phyloP scores from a whole-genome alignment of 2,888 invertebrate genomes.

The Lithosia quadra region DNA sequence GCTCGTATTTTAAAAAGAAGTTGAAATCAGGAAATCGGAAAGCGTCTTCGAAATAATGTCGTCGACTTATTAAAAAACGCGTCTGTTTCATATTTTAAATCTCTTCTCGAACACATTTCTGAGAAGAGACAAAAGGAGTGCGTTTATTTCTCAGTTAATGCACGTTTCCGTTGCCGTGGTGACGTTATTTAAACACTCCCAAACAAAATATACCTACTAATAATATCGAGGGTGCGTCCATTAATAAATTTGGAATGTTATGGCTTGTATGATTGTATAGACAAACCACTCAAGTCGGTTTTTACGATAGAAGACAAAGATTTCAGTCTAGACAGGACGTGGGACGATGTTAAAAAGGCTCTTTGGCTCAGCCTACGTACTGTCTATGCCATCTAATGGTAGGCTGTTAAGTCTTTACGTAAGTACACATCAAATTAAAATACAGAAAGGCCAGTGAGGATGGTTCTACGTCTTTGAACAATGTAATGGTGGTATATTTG shows the following conservation, averaged over 20 bases:
- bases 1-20: too few relatives aligned
- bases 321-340: not conserved
- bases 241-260: slow-evolving; percentile 7
- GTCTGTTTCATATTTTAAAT: slow-evolving; percentile 24
- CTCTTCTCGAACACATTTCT: slow-evolving; percentile 20
- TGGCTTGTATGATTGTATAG: not conserved
- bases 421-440: not conserved
- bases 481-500: too few relatives aligned
- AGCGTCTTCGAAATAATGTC: slow-evolving; percentile 15
- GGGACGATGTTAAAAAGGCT: not conserved
- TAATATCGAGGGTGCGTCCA: slow-evolving; percentile 21
- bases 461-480: not conserved
- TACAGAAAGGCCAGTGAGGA: not conserved
- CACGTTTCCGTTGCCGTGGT: slow-evolving; percentile 53
- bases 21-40: not conserved
- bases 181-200: slow-evolving; percentile 29
- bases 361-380: not conserved
- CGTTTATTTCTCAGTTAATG: slow-evolving; percentile 51
- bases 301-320: not conserved
- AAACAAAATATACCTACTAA: slow-evolving; percentile 26
- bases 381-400: not conserved
- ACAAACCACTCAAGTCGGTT: not conserved
- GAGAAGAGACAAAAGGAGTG: slow-evolving; percentile 35
- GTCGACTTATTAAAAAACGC: slow-evolving; percentile 26
- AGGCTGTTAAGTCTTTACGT: not conserved